A percentile compares a stretch with the other conserved stretches of the same genome.
phyloP scores from a whole-genome alignment of 1,140 invertebrate genomes.

The Drosophila lini region DNA sequence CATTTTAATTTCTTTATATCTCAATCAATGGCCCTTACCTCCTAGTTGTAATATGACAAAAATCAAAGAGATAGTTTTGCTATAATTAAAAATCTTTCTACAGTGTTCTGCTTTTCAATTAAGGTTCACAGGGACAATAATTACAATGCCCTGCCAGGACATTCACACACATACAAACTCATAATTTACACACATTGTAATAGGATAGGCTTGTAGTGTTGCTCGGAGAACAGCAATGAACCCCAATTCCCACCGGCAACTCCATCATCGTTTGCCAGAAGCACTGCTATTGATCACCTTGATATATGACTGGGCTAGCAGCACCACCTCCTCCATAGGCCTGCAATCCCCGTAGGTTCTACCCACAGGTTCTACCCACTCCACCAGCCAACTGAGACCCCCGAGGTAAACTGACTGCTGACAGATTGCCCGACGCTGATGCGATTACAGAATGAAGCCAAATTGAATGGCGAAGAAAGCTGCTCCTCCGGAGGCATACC shows the following conservation, averaged over 20 bases:
- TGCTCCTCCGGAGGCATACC: slow-evolving; percentile 16
- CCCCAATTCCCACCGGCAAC: slow-evolving; percentile 10
- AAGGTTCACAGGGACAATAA: slow-evolving; percentile 25
- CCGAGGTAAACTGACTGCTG: slow-evolving; percentile 47
- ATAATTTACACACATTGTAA: slow-evolving; percentile 18
- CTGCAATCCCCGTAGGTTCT: slow-evolving; percentile 1
- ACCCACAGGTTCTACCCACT: background rate
- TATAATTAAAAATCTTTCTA: background rate
- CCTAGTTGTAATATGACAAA: background rate
- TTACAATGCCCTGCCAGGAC: slow-evolving; percentile 16
- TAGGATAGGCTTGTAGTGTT: slow-evolving; percentile 22
- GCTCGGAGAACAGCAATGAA: background rate
- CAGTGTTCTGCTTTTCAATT: slow-evolving; percentile 16
- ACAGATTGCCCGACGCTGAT: slow-evolving; percentile 52
- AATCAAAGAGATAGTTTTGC: background rate
- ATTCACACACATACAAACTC: background rate
- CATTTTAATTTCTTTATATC: background rate
- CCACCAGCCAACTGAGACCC: slow-evolving; percentile 1
- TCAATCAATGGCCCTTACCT: fast-evolving
- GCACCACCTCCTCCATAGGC: slow-evolving; percentile 6
- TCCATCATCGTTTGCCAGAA: slow-evolving; percentile 49
- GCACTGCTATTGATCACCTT: slow-evolving; percentile 49
- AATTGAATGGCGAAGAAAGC: slow-evolving; percentile 57
- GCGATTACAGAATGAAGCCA: slow-evolving; percentile 56
- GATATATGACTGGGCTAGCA: slow-evolving; percentile 37